Evolutionary conservation across 2,888 invertebrate species (phyloP).

Genomic region (Aricia artaxerxes): DNA sequence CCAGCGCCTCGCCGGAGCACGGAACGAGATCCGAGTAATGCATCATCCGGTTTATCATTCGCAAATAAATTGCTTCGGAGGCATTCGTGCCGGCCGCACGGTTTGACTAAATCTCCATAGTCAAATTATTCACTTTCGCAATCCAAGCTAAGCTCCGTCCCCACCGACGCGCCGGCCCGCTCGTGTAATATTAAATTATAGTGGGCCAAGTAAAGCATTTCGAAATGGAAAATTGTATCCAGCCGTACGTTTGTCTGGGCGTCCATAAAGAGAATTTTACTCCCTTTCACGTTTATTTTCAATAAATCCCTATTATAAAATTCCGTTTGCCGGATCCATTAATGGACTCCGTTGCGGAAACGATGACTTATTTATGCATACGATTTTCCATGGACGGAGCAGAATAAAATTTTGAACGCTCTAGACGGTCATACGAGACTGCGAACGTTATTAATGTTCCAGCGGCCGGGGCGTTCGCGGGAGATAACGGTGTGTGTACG

Average conservation of each 20-base stretch:
- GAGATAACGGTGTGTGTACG: constrained; percentile 43
- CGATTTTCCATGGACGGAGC: constrained; percentile 40
- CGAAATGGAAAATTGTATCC: constrained; percentile 72
- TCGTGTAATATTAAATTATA: constrained; percentile 79
- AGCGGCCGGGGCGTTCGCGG: constrained; percentile 43
- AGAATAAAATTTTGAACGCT: constrained; percentile 40
- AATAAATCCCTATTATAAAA: constrained; percentile 52
- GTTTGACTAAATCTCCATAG: constrained; percentile 64
- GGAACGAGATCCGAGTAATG: constrained; percentile 52
- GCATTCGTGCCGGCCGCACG: constrained; percentile 52
- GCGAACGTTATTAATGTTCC: constrained; percentile 55
- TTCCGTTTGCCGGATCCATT: constrained; percentile 49
- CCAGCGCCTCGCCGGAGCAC: constrained; percentile 37
- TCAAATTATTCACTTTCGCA: constrained; percentile 77
- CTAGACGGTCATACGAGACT: constrained; percentile 45
- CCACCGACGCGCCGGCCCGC: constrained; percentile 56
- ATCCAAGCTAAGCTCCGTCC: constrained; percentile 69
- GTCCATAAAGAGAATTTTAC: constrained; percentile 49
- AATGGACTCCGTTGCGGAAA: constrained; percentile 40
- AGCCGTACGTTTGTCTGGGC: constrained; percentile 53
- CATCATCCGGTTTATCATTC: constrained; percentile 52
- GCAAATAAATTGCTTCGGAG: constrained; percentile 65
- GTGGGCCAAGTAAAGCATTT: constrained; percentile 71
- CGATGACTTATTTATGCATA: constrained; percentile 38
- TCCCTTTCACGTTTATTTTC: constrained; percentile 37